phyloP scores from a whole-genome alignment of 2,888 invertebrate genomes.

The Drosophila lutescens region DNA sequence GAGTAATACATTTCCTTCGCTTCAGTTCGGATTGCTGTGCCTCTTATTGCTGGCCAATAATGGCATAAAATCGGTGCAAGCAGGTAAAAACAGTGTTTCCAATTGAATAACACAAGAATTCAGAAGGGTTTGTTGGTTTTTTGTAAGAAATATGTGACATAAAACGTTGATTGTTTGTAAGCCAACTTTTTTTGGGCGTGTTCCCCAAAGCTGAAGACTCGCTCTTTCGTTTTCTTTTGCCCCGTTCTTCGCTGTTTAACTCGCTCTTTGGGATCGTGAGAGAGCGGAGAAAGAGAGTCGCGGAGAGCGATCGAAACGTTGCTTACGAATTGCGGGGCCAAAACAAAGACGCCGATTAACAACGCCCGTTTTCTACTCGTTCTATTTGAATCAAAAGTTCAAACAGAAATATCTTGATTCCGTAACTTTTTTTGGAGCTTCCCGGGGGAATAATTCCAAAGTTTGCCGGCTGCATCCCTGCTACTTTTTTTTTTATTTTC shows the following conservation, averaged over 20 bases:
- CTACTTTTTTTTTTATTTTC: conserved; percentile 12
- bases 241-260: conserved; percentile 56
- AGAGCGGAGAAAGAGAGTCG: conserved; percentile 1
- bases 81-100: conserved; percentile 52
- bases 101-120: background rate
- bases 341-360: conserved; percentile 72
- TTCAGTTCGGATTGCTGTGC: conserved; percentile 39
- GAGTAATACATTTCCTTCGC: conserved; percentile 35
- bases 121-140: background rate
- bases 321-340: conserved; percentile 74
- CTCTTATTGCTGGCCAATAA: conserved; percentile 68
- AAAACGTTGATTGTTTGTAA: conserved; percentile 52
- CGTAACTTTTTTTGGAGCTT: conserved; percentile 3
- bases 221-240: conserved; percentile 55
- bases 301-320: conserved; percentile 50
- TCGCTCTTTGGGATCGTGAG: conserved; percentile 58
- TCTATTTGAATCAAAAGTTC: conserved; percentile 15
- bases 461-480: conserved; percentile 28
- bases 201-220: conserved; percentile 69
- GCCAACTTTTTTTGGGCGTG: conserved; percentile 74
- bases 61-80: conserved; percentile 60
- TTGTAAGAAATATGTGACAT: conserved; percentile 21
- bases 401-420: conserved; percentile 6
- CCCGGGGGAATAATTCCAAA: background rate
- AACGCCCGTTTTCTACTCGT: conserved; percentile 57